Evolutionary conservation across 64 coral and sea anemone genomes (phyloP).

Genomic region (Pocillopora damicornis): DNA sequence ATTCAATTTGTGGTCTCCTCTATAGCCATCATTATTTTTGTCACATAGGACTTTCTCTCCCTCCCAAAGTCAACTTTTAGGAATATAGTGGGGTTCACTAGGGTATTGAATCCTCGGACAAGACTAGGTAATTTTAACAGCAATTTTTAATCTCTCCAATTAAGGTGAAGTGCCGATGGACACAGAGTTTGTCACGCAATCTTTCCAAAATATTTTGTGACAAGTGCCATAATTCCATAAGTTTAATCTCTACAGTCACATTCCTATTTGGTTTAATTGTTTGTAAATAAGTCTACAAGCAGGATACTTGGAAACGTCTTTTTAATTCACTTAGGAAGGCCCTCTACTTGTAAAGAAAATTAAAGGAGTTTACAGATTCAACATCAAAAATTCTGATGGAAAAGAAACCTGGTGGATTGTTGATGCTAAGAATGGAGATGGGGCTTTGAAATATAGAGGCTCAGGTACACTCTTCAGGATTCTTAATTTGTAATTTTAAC

Average conservation of each 20-base stretch:
- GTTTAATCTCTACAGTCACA: not conserved
- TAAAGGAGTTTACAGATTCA: slow-evolving; percentile 85
- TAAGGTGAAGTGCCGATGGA: too few species aligned
- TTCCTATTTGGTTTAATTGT: not conserved
- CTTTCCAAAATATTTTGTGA: too few species aligned
- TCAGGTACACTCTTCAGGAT: slow-evolving; percentile 19
- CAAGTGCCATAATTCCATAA: too few species aligned
- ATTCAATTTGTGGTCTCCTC: not conserved
- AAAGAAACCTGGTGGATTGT: slow-evolving; percentile 75
- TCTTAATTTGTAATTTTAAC: too few species aligned
- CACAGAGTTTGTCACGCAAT: too few species aligned
- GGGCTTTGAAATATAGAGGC: slow-evolving; percentile 66
- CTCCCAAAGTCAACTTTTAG: too few species aligned
- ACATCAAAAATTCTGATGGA: slow-evolving; percentile 50
- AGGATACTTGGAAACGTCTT: too few species aligned
- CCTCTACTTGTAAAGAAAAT: slow-evolving; percentile 75
- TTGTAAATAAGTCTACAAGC: not conserved
- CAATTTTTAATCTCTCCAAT: too few species aligned
- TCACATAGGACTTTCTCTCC: too few species aligned
- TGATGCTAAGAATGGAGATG: slow-evolving; percentile 85
- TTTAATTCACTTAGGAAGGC: slow-evolving; percentile 54
- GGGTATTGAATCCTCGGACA: too few species aligned
- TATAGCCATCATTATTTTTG: not conserved
- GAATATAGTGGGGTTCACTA: too few species aligned
- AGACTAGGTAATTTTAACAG: too few species aligned